phyloP scores from a whole-genome alignment of 2,113 vertebrate genomes.

The Nyctibius bracteatus region DNA sequence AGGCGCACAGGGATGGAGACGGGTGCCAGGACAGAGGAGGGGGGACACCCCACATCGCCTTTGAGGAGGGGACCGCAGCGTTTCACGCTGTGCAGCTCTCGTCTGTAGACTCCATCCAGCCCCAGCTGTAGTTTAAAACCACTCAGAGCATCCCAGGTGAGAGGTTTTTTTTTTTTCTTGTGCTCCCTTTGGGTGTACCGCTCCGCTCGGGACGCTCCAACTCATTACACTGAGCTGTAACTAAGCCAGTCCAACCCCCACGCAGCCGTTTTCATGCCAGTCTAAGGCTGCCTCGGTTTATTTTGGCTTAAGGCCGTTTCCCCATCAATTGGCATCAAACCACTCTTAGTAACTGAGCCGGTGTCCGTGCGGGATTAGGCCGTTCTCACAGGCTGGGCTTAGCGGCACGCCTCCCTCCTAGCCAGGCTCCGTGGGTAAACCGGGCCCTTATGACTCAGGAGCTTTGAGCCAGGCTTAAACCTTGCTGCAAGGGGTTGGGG shows the following conservation, averaged over 20 bases:
- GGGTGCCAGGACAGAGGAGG: neutral
- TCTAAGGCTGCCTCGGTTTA: neutral
- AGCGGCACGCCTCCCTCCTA: neutral
- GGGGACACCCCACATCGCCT: fast-evolving
- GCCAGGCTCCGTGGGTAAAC: neutral
- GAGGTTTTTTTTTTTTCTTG: neutral
- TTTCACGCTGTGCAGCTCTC: neutral
- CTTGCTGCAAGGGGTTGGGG: fast-evolving
- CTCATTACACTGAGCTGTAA: neutral
- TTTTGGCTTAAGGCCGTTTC: neutral
- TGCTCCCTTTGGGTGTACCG: neutral
- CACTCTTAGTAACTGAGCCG: neutral
- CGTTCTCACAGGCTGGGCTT: neutral
- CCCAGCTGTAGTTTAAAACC: neutral
- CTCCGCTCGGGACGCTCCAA: neutral
- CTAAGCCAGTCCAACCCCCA: neutral
- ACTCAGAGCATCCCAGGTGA: neutral
- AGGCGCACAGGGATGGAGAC: fast-evolving
- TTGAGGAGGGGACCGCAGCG: neutral
- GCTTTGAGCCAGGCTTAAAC: neutral
- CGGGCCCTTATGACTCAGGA: neutral
- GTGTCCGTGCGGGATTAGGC: neutral
- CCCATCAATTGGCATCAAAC: neutral
- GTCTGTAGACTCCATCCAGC: neutral
- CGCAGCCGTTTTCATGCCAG: neutral